These are phyloP conservation scores for Enteromius argenteus DNA, from an alignment of 2,797 vertebrate species.

Conservation along the genomic window DNA sequence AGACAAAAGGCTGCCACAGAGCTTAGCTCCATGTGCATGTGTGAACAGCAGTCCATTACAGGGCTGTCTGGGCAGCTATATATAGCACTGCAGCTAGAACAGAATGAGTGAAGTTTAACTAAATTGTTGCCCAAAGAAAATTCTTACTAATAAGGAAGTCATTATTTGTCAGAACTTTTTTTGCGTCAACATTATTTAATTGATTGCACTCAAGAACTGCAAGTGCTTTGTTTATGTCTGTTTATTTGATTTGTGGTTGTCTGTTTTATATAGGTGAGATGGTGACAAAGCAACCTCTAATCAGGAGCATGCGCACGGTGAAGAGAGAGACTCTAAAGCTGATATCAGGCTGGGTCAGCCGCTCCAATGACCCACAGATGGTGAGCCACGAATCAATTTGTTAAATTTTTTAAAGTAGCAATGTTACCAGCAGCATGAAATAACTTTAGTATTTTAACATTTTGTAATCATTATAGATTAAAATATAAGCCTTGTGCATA, in stretches of 20 bases:
- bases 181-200: background rate
- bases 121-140: background rate
- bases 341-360: constrained; percentile 97
- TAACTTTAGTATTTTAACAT: background rate
- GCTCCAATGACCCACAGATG: constrained; percentile 96
- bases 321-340: constrained; percentile 96
- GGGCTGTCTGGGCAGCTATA: constrained; percentile 19
- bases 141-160: background rate
- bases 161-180: background rate
- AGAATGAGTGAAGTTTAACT: constrained; percentile 27
- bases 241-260: background rate
- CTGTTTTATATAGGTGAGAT: constrained; percentile 85
- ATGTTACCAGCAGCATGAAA: background rate
- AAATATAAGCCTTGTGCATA: background rate
- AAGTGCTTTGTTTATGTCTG: background rate
- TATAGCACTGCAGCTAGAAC: constrained; percentile 33
- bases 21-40: constrained; percentile 11
- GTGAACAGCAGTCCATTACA: constrained; percentile 33
- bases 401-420: no score
- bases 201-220: background rate
- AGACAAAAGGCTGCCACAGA: constrained; percentile 7
- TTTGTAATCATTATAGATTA: background rate
- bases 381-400: constrained; percentile 75
- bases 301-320: constrained; percentile 96
- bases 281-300: constrained; percentile 96